phyloP scores from a whole-genome alignment of 2,888 invertebrate species.

The Drymonia ruficornis region DNA sequence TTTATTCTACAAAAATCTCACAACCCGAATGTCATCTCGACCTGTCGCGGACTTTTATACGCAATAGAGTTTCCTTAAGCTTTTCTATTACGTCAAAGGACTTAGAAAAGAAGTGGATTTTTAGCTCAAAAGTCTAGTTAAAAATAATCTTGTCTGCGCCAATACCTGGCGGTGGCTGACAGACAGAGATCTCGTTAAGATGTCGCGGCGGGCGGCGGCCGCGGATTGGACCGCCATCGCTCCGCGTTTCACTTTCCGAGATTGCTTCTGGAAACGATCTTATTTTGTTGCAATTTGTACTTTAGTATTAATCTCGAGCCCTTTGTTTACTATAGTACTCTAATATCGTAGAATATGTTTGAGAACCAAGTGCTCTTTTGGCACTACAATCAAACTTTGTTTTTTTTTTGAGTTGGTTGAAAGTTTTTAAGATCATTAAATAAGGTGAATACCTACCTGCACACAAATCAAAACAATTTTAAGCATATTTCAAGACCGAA shows the following conservation, averaged over 20 bases:
- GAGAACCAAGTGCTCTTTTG: no score
- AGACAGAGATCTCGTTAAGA: slow-evolving; percentile 57
- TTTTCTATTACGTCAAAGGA: not conserved
- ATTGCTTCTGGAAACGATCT: not conserved
- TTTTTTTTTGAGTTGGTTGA: no score
- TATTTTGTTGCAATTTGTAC: not conserved
- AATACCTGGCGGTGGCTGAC: slow-evolving; percentile 24
- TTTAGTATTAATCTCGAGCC: not conserved
- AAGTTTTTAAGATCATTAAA: no score
- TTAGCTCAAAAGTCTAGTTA: not conserved
- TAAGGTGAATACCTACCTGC: no score
- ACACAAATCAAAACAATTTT: no score
- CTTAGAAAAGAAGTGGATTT: not conserved
- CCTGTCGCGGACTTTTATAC: no score
- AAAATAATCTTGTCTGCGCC: slow-evolving; percentile 4
- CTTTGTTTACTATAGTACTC: not conserved
- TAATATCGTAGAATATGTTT: no score
- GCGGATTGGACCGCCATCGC: not conserved
- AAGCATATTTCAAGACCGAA: no score
- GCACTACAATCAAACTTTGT: no score
- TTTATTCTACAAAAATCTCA: no score
- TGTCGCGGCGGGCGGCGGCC: slow-evolving; percentile 32
- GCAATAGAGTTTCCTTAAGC: no score
- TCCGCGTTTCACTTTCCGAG: not conserved
- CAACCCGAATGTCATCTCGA: no score